These are phyloP conservation scores for Brenthis ino DNA, from an alignment of 2,888 invertebrate genomes.

Conservation along the genomic window DNA sequence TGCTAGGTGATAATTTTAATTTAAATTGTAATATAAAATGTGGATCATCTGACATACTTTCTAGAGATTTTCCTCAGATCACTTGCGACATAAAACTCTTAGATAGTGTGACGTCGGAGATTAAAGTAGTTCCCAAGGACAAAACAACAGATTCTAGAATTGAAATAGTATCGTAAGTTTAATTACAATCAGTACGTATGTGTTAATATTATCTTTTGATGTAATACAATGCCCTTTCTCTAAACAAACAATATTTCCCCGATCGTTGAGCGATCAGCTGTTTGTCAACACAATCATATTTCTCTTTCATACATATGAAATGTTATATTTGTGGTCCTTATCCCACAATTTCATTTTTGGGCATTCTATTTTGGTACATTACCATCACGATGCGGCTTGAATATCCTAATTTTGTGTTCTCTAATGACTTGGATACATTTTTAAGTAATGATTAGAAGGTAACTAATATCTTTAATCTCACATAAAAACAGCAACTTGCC, in stretches of 20 bases:
- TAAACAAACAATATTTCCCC: not conserved
- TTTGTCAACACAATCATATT: conserved; percentile 68
- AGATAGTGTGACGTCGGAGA: conserved; percentile 51
- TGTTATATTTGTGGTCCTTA: conserved; percentile 62
- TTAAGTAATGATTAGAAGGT: conserved; percentile 62
- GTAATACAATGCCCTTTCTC: conserved; percentile 10
- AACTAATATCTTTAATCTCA: conserved; percentile 40
- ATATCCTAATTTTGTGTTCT: conserved; percentile 72
- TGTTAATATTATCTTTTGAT: conserved; percentile 19
- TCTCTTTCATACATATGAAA: conserved; percentile 61
- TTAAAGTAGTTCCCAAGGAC: conserved; percentile 50
- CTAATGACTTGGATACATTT: conserved; percentile 56
- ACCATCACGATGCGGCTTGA: conserved; percentile 78
- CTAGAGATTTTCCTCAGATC: conserved; percentile 44
- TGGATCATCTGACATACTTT: conserved; percentile 42
- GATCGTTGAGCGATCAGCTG: conserved; percentile 68
- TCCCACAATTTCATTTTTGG: conserved; percentile 75
- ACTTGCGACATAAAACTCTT: conserved; percentile 44
- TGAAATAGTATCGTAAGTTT: conserved; percentile 53
- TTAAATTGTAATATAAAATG: conserved; percentile 26
- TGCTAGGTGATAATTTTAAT: conserved; percentile 41
- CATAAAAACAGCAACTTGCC: not conserved
- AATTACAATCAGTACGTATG: conserved; percentile 7
- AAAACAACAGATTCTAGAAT: conserved; percentile 44
- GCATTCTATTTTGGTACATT: conserved; percentile 81